Percentiles rank a stretch among this genome's conserved stretches.
Conservation (phyloP, 2,113 vertebrate genomes). For the Sinocyclocheilus anophthalmus region DNA sequence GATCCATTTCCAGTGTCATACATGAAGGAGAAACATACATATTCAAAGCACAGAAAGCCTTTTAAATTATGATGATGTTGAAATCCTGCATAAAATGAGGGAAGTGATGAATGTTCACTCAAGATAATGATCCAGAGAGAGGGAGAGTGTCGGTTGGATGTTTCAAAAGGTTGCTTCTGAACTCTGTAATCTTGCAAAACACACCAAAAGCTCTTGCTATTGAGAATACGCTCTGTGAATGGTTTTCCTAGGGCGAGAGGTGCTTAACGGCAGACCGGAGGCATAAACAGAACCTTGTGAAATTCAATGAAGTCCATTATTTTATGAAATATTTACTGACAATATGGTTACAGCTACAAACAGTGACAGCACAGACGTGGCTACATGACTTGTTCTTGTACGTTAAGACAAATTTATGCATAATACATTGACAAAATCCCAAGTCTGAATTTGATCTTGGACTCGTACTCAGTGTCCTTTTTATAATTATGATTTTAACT, state of each 20-base stretch:
- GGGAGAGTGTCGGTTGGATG: constrained; percentile 13
- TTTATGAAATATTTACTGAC: constrained; percentile 41
- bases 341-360: neutral
- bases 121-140: constrained; percentile 49
- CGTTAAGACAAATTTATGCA: constrained; percentile 4
- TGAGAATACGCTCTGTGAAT: neutral
- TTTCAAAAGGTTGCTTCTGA: constrained; percentile 29
- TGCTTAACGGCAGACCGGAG: neutral
- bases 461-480: neutral
- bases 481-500: constrained; percentile 4
- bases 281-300: constrained; percentile 20
- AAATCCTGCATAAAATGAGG: constrained; percentile 46
- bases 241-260: neutral
- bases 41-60: constrained; percentile 45
- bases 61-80: constrained; percentile 38
- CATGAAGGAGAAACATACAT: constrained; percentile 29
- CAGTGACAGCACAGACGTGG: neutral
- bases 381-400: constrained; percentile 33
- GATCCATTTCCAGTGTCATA: constrained; percentile 1
- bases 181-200: constrained; percentile 30
- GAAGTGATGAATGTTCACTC: constrained; percentile 45
- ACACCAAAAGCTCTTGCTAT: constrained; percentile 17
- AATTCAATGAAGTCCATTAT: constrained; percentile 1
- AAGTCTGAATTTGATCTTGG: constrained; percentile 10
- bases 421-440: constrained; percentile 8